Conservation (phyloP, 1,140 invertebrate genomes). For the Aphelenchoides besseyi region DNA sequence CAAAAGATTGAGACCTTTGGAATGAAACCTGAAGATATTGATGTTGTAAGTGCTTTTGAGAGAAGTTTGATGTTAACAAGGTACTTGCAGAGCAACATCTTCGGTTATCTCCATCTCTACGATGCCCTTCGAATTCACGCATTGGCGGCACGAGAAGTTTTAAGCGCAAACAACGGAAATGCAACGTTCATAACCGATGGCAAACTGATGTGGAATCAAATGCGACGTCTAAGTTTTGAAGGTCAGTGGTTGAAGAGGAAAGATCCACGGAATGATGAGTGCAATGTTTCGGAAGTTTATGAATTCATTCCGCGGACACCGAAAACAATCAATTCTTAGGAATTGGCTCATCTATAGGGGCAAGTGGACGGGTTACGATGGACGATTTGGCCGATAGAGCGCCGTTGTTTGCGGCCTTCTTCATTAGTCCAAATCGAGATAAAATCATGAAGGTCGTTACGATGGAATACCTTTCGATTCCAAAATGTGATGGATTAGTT, state of each 20-base stretch:
- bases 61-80: conserved; percentile 23
- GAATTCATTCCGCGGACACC: too few relatives aligned
- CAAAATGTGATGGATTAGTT: conserved; percentile 55
- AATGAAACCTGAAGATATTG: conserved; percentile 48
- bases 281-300: too few relatives aligned
- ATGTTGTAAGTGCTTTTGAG: too few relatives aligned
- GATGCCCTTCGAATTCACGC: conserved; percentile 57
- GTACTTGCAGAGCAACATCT: conserved; percentile 55
- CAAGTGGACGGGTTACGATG: conserved; percentile 50
- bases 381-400: conserved; percentile 60
- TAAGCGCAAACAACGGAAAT: conserved; percentile 44
- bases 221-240: conserved; percentile 57
- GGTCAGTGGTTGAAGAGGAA: conserved; percentile 40
- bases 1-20: conserved; percentile 47
- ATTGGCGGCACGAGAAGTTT: conserved; percentile 48
- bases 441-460: conserved; percentile 60
- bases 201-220: conserved; percentile 54
- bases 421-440: conserved; percentile 58
- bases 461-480: conserved; percentile 47
- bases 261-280: too few relatives aligned
- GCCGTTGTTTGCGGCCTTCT: conserved; percentile 57
- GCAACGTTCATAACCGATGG: conserved; percentile 50
- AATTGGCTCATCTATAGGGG: conserved; percentile 46
- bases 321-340: conserved; percentile 41
- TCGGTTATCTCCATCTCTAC: conserved; percentile 56